phyloP scores from a whole-genome alignment of 2,888 invertebrate species.

The Tiphia femorata region DNA sequence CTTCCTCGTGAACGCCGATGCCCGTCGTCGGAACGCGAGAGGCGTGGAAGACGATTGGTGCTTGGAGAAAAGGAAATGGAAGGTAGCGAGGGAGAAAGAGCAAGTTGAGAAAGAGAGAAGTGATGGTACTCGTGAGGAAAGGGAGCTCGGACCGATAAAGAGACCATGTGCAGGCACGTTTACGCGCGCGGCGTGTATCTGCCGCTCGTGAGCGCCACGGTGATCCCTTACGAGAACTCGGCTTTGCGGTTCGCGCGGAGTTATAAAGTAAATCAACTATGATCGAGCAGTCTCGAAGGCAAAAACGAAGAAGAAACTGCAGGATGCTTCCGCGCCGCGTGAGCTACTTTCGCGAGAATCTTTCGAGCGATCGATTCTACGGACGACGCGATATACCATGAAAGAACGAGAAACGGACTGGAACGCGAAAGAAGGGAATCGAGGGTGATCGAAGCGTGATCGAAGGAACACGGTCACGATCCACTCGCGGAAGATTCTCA shows the following conservation, averaged over 20 bases:
- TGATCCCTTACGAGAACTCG: constrained; percentile 34
- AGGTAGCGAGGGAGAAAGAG: background rate
- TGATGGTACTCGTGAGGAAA: too few relatives aligned
- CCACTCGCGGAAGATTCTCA: too few relatives aligned
- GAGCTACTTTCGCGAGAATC: too few relatives aligned
- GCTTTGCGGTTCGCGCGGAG: constrained; percentile 27
- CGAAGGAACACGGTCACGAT: too few relatives aligned
- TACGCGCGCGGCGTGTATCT: constrained; percentile 38
- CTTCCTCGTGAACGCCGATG: constrained; percentile 36
- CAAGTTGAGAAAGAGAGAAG: too few relatives aligned
- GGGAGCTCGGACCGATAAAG: too few relatives aligned
- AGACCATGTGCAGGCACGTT: too few relatives aligned
- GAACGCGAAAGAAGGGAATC: background rate
- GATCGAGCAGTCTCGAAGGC: constrained; percentile 35
- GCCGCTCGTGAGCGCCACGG: constrained; percentile 14
- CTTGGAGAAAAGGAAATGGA: constrained; percentile 2
- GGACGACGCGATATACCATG: background rate
- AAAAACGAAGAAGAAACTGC: too few relatives aligned
- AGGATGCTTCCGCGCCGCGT: constrained; percentile 18
- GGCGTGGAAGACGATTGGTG: too few relatives aligned
- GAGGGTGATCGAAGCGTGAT: too few relatives aligned
- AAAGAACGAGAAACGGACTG: background rate
- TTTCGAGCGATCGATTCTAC: background rate
- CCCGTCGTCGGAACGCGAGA: constrained; percentile 16
- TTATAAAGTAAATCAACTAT: constrained; percentile 47